phyloP scores from a whole-genome alignment of 2,888 invertebrate genomes.

The Encarsia formosa region DNA sequence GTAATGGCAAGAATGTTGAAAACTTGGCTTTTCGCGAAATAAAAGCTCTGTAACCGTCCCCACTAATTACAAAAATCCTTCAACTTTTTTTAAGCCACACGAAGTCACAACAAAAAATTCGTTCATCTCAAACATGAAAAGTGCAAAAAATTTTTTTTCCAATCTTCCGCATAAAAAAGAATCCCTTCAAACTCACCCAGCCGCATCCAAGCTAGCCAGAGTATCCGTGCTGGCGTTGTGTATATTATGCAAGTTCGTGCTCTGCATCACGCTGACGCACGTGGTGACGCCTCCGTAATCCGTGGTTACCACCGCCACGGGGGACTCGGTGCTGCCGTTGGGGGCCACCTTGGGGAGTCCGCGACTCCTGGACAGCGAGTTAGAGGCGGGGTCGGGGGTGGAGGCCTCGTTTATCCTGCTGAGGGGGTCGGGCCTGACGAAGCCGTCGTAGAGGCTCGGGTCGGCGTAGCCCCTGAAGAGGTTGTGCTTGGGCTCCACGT shows the following conservation, averaged over 20 bases:
- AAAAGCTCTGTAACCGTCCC: too few species aligned
- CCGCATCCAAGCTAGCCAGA: slow-evolving; percentile 74
- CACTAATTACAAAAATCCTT: too few species aligned
- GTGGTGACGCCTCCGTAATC: slow-evolving; percentile 69
- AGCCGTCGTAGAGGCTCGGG: slow-evolving; percentile 82
- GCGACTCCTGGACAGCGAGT: neutral
- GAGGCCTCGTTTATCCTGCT: slow-evolving; percentile 56
- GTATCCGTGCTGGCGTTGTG: slow-evolving; percentile 71
- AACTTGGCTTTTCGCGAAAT: too few species aligned
- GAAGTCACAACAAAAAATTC: too few species aligned
- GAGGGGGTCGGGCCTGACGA: slow-evolving; percentile 80
- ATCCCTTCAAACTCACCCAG: slow-evolving; percentile 58
- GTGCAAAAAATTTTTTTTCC: too few species aligned
- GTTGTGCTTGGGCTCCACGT: slow-evolving; percentile 82
- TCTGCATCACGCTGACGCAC: slow-evolving; percentile 63
- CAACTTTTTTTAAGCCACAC: too few species aligned
- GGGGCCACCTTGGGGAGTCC: neutral
- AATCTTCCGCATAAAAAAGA: too few species aligned
- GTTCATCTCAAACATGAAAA: too few species aligned
- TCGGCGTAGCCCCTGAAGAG: slow-evolving; percentile 86
- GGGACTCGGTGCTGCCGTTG: slow-evolving; percentile 59
- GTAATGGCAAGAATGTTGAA: too few species aligned
- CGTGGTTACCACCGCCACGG: slow-evolving; percentile 64
- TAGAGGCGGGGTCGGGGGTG: neutral
- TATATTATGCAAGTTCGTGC: slow-evolving; percentile 56